Conservation (phyloP, 2,888 invertebrate genomes). For the Acanthopleura granulata region DNA sequence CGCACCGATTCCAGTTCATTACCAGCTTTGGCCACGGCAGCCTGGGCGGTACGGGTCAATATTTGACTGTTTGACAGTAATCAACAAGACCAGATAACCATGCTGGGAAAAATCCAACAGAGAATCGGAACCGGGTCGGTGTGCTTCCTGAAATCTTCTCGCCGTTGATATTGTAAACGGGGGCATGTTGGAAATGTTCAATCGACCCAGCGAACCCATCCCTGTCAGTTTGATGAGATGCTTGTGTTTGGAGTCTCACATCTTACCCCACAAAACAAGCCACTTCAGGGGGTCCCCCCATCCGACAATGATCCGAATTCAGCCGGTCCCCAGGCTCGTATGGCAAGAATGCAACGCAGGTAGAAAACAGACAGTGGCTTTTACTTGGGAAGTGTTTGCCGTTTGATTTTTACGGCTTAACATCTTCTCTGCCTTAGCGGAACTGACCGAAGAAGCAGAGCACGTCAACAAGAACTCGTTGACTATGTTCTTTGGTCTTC, state of each 20-base stretch:
- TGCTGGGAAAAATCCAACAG: neutral
- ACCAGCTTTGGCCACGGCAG: no score
- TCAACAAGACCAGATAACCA: neutral
- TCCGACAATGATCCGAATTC: neutral
- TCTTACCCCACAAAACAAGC: neutral
- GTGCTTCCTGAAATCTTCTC: slow-evolving; percentile 7
- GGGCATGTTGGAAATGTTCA: slow-evolving; percentile 2
- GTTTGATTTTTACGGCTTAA: neutral
- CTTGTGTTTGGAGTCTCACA: neutral
- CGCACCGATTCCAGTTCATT: no score
- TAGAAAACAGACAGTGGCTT: neutral
- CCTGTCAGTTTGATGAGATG: neutral
- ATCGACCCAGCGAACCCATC: neutral
- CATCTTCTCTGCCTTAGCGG: neutral
- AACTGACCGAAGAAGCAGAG: no score
- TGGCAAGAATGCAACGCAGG: neutral
- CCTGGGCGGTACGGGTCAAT: neutral
- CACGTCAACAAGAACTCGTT: no score
- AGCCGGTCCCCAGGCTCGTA: neutral
- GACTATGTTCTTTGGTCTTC: no score
- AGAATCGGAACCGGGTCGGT: neutral
- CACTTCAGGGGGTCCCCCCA: neutral
- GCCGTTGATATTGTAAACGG: slow-evolving; percentile 7
- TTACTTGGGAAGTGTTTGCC: neutral
- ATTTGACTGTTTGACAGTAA: slow-evolving; percentile 9